phyloP scores from a whole-genome alignment of 2,113 vertebrate species.

The Macrotus californicus region DNA sequence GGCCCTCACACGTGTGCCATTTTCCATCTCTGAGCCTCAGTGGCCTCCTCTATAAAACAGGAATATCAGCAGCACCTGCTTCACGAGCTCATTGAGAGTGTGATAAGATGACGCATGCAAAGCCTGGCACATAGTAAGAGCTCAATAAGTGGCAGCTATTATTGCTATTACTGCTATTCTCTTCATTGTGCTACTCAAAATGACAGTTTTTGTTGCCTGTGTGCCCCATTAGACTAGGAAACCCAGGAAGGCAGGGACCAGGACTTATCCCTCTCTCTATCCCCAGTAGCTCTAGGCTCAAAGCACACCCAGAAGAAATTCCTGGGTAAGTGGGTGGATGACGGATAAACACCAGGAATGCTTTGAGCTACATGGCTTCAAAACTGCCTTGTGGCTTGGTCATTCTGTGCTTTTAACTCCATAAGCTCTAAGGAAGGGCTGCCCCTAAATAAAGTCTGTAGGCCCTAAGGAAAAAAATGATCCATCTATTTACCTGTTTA shows the following conservation, averaged over 20 bases:
- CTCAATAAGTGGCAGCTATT: background rate
- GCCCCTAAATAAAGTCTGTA: background rate
- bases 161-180: background rate
- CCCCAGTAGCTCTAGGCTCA: background rate
- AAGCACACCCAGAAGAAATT: background rate
- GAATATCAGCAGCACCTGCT: background rate
- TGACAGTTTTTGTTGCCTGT: background rate
- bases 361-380: constrained; percentile 22
- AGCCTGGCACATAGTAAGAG: background rate
- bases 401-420: background rate
- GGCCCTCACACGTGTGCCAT: background rate
- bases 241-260: background rate
- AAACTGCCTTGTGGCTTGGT: constrained; percentile 9
- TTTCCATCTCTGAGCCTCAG: background rate
- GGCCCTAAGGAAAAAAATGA: background rate
- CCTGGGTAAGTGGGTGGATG: background rate
- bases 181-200: background rate
- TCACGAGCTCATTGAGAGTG: background rate
- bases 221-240: background rate
- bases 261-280: background rate
- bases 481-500: background rate
- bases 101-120: background rate
- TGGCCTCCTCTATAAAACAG: background rate
- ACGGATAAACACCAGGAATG: background rate
- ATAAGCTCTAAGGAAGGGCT: background rate